Evolutionary conservation across 2,888 invertebrate species (phyloP).

Genomic region (Chydorus sphaericus): DNA sequence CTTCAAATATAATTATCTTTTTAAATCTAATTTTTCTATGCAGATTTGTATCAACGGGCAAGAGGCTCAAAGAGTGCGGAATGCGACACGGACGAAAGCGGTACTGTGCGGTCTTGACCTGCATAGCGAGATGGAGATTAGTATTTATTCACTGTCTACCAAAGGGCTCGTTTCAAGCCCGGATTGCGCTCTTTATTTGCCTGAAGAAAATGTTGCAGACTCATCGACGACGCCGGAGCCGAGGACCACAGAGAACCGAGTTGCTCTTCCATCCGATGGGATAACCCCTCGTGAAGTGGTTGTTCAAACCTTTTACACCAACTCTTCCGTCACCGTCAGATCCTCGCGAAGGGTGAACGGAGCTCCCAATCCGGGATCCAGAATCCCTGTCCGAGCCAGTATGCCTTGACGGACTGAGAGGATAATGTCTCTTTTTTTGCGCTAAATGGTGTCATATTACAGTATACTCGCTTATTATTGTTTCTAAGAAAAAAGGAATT

Average conservation of each 20-base stretch:
- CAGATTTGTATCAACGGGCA: slow-evolving; percentile 14
- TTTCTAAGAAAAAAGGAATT: no score
- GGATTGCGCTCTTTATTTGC: not conserved
- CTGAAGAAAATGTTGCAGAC: not conserved
- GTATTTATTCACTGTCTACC: slow-evolving; percentile 9
- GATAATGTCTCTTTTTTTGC: no score
- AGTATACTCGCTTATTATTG: no score
- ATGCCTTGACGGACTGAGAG: not conserved
- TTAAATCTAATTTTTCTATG: no score
- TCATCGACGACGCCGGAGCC: not conserved
- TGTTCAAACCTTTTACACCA: slow-evolving; percentile 12
- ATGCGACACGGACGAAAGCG: slow-evolving; percentile 21
- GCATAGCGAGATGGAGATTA: slow-evolving; percentile 6
- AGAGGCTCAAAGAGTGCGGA: slow-evolving; percentile 21
- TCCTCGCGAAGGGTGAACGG: slow-evolving; percentile 3
- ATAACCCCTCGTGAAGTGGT: slow-evolving; percentile 7
- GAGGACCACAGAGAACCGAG: not conserved
- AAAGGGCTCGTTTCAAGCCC: slow-evolving; percentile 6
- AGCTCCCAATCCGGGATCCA: not conserved
- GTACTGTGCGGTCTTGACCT: slow-evolving; percentile 11
- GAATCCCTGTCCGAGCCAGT: not conserved
- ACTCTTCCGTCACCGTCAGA: slow-evolving; percentile 10
- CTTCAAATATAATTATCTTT: not conserved
- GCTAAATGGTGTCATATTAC: no score
- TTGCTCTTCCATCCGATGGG: not conserved